A percentile compares a stretch with the other conserved stretches of the same genome.
Conservation (phyloP, 2,888 invertebrate genomes). For the Polymixis flavicincta region DNA sequence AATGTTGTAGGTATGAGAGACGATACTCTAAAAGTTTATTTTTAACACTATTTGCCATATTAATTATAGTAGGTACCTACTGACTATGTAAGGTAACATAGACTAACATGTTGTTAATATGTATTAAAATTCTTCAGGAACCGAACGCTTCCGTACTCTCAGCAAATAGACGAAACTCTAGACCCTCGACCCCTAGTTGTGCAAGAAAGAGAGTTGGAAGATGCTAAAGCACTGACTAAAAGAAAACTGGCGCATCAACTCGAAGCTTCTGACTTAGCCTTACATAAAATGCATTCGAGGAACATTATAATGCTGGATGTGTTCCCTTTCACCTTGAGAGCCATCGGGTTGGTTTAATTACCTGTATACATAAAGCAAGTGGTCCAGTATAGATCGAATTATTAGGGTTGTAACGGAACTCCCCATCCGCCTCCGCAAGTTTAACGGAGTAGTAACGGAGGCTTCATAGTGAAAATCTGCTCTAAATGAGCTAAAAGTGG, state of each 20-base stretch:
- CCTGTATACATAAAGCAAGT: background rate
- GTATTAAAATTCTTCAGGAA: constrained; percentile 83
- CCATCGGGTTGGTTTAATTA: constrained; percentile 85
- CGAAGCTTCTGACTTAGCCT: constrained; percentile 92
- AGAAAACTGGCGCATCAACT: constrained; percentile 93
- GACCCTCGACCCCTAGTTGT: constrained; percentile 92
- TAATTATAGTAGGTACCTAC: background rate
- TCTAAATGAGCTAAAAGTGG: background rate
- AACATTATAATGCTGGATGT: constrained; percentile 93
- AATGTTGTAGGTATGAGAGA: background rate
- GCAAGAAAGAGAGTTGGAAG: constrained; percentile 90
- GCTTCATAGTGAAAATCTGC: background rate
- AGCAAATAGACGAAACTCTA: constrained; percentile 92
- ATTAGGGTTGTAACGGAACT: background rate
- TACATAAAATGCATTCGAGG: constrained; percentile 91
- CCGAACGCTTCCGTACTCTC: constrained; percentile 90
- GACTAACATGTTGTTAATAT: background rate
- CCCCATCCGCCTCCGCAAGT: too few species aligned
- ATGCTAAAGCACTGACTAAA: constrained; percentile 91
- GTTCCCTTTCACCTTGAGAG: constrained; percentile 91
- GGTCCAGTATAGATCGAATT: background rate
- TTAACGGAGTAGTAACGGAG: background rate
- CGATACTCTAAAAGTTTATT: background rate
- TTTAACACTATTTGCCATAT: background rate
- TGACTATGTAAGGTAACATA: too few species aligned